A percentile compares a stretch with the other conserved stretches of the same genome.
Conservation (phyloP, 2,113 vertebrate genomes). For the Cavia porcellus region DNA sequence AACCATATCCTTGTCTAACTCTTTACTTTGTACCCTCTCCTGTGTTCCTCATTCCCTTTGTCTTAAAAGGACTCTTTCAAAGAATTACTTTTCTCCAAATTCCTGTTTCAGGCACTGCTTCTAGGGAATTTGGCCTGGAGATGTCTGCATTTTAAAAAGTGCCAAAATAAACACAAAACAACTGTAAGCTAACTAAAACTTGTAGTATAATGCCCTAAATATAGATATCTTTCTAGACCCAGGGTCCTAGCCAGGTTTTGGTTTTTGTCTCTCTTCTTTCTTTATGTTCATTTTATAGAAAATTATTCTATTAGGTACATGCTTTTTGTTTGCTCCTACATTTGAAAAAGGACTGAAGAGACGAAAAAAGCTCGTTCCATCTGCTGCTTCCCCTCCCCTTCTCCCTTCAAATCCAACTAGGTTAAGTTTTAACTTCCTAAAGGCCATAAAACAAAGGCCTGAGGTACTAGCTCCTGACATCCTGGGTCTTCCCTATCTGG, state of each 20-base stretch:
- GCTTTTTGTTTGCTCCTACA: neutral
- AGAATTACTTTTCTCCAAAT: neutral
- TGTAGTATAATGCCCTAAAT: neutral
- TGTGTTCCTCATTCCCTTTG: neutral
- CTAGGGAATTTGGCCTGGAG: neutral
- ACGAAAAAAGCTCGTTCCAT: no score
- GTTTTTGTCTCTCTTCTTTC: neutral
- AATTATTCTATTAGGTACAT: neutral
- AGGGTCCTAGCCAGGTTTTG: neutral
- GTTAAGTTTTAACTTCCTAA: no score
- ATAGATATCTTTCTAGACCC: neutral
- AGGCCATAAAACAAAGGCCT: no score
- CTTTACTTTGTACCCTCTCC: neutral
- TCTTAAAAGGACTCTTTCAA: neutral
- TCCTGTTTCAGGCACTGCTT: neutral
- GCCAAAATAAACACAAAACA: neutral
- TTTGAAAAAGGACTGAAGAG: no score
- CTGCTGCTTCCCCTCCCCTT: no score
- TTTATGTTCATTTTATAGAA: neutral
- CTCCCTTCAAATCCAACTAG: no score
- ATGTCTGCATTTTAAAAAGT: neutral
- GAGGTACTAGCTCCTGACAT: no score
- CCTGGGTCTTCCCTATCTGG: no score
- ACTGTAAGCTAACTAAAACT: neutral
- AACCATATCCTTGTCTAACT: neutral